Evolutionary conservation across 2,888 invertebrate species (phyloP).

Genomic region (Branchellion lobata): DNA sequence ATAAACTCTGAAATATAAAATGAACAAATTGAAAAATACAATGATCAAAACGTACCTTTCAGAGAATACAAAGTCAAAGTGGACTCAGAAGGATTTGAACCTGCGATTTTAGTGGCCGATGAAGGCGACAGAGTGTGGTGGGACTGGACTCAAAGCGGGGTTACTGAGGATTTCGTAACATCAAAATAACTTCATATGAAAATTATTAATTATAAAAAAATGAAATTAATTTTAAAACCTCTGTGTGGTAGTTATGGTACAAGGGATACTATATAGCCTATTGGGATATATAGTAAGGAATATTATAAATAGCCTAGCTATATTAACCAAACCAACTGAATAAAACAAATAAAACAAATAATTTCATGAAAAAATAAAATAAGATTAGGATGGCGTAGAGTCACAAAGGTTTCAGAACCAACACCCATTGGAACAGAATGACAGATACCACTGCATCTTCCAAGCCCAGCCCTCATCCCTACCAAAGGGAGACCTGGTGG

Average conservation of each 20-base stretch:
- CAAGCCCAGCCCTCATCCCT: slow-evolving; percentile 60
- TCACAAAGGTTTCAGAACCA: no score
- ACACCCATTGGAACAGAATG: no score
- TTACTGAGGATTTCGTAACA: slow-evolving; percentile 48
- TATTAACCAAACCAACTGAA: no score
- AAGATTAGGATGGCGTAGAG: no score
- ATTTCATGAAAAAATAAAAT: no score
- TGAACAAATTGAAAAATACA: no score
- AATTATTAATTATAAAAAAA: not conserved
- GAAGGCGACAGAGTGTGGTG: slow-evolving; percentile 63
- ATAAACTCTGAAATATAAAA: no score
- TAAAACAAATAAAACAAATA: no score
- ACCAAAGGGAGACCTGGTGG: slow-evolving; percentile 58
- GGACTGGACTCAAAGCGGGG: slow-evolving; percentile 60
- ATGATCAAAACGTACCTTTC: slow-evolving; percentile 27
- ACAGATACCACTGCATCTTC: slow-evolving; percentile 60
- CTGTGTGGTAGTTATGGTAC: not conserved
- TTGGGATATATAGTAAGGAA: no score
- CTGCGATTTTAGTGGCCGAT: slow-evolving; percentile 60
- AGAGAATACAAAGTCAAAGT: slow-evolving; percentile 60
- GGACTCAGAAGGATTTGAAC: slow-evolving; percentile 59
- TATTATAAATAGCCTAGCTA: no score
- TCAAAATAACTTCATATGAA: not conserved
- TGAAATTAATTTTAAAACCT: not conserved
- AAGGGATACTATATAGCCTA: not conserved